Evolutionary conservation across 2,888 invertebrate species (phyloP), one percentile per base, ranked within the genome.

Genomic region (Iphiclides podalirius): DNA sequence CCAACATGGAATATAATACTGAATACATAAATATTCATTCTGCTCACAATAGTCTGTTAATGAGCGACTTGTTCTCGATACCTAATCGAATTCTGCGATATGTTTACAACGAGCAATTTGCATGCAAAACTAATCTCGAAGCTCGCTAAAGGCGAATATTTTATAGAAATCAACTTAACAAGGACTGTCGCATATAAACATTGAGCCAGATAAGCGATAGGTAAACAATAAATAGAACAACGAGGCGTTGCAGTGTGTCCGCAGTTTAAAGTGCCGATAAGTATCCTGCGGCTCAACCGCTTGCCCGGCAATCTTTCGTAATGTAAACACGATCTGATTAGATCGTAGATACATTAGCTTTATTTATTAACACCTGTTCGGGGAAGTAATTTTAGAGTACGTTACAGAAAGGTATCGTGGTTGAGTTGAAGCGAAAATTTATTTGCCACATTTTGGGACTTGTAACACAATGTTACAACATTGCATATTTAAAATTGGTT

Each of bases 321-420:
- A 74, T 80, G 81, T 81, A 80, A 83, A 86, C 83, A 84, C 71
- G 80, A 81, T 78, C 72, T 63, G 84, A 86, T 85, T 80, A 83
- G 77, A 83, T 79, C 68, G 66, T 63, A 70, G 78, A 79, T 80
- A 77, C 81, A 80, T 75, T 71, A 61, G 68, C 68, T 79, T 28
- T 79, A 81, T 86, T 84, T 84, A 84, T 81, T 77, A 71, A 67
- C 72, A 75, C 75, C 70, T 71, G 75, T 72, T 72, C 63, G 58
- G 62, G 60, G 63, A 62, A 37, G 64, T 64, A 53, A 75, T 70
- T 67, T 66, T 72, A 75, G 72, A 70, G 70, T 16, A 16, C n/a
- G n/a, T 28, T 28, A 28, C 28, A 9, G n/a, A 28, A 28, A 28
- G n/a, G 2, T 60, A 66, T 70, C 68, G 28, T 20, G 20, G 4